Evolutionary conservation across 2,113 vertebrate species (phyloP), one percentile per base, ranked within the genome.

Genomic region (Motacilla tschutschensis): DNA sequence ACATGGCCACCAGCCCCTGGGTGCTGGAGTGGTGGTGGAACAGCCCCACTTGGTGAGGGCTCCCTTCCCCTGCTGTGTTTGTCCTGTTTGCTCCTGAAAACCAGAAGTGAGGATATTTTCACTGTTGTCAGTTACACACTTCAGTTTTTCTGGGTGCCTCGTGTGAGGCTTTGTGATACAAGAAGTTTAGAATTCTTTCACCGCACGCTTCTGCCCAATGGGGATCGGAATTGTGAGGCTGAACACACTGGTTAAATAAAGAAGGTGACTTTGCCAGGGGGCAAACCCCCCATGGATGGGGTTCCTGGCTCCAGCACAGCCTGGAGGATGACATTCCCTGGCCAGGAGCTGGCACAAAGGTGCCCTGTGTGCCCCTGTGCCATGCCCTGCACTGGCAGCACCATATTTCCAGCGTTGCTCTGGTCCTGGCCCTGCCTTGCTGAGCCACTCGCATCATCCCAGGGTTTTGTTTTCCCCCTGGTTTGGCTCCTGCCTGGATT

Each of bases 391-490:
- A 3, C 55, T 11, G 26, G 46, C 70, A 40, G 35, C 64, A 36
- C 35, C 2, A 0, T 5, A 25, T 13, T 62, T 13, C 79, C 87
- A 76, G 40, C 38, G 48, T 19, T 20, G 35, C 41, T 41, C 54
- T 8, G 3, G 3, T n/a, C 33, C 24, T 0, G 0, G 29, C 50
- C 57, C 47, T 9, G 33, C 77, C 8, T 8, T 11, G 4, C 79
- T 0, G 3, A 66, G 65, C 70, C 20, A 0, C 8, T 66, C 0
- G 0, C 63, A 59, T 28, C 69, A 18, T 17, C 7, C 33, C 6
- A 3, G 51, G 43, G 28, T 59, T 93, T 89, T 91, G 57, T 76
- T 93, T 83, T 84, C 85, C 59, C 85, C 67, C 78, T 71, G 73
- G 1, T 84, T 91, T 87, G 89, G 66, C 81, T 93, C 89, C 74